These are phyloP conservation scores for Sinhomidia bicolor DNA, from an alignment of 2,888 invertebrate species.

Conservation along the genomic window DNA sequence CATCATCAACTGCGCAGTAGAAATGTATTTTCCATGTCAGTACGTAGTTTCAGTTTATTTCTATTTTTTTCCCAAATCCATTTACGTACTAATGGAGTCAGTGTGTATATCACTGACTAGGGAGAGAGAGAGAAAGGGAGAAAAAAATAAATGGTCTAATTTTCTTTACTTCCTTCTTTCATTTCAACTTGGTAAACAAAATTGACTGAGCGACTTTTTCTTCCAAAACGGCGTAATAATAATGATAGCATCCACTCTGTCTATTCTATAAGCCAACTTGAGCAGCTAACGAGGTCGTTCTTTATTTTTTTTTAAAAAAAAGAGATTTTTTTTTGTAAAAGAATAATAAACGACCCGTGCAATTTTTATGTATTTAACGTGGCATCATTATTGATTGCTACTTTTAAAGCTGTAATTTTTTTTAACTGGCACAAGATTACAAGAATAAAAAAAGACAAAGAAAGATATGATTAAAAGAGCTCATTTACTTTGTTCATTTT, in stretches of 20 bases:
- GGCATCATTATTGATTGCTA: not conserved
- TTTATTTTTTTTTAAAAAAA: not conserved
- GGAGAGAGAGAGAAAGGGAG: too few species aligned
- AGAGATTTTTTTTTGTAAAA: not conserved
- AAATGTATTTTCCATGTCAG: not conserved
- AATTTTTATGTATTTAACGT: not conserved
- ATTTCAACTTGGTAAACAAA: not conserved
- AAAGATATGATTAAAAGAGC: too few species aligned
- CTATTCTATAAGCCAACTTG: not conserved
- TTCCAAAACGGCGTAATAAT: too few species aligned
- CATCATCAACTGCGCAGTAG: not conserved
- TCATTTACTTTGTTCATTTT: not conserved
- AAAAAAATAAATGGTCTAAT: conserved; percentile 1
- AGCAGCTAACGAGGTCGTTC: not conserved
- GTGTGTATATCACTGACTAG: too few species aligned
- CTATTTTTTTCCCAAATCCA: not conserved
- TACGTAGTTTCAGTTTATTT: not conserved
- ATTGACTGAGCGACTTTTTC: not conserved
- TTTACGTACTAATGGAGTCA: conserved; percentile 6
- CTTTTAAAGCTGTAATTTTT: not conserved
- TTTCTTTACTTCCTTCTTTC: not conserved
- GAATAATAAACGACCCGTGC: not conserved
- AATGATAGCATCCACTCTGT: not conserved
- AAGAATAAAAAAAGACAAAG: too few species aligned
- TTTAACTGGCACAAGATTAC: too few species aligned